A percentile compares a stretch with the other conserved stretches of the same genome.
Evolutionary conservation across 37 sponge, comb jelly and placozoan species (phyloP).

Genomic region (Halichondria panicea): DNA sequence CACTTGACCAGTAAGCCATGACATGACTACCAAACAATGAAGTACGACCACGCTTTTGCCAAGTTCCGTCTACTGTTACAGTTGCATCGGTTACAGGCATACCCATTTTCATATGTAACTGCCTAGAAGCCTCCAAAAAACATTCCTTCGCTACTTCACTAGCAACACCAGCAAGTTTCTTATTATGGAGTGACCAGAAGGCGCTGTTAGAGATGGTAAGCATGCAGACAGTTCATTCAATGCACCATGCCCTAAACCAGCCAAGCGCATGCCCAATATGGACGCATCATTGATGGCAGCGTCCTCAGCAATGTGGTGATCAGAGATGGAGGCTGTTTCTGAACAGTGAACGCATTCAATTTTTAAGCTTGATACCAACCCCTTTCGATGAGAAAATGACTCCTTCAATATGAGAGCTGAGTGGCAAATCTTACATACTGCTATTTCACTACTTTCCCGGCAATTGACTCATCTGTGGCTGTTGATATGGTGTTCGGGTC

Average conservation of each 20-base stretch:
- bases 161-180: neutral
- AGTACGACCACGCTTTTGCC: conserved; percentile 8
- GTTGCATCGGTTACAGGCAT: neutral
- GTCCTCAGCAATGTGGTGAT: neutral
- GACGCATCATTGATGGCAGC: neutral
- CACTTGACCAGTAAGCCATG: neutral
- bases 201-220: no score
- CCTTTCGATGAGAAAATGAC: no score
- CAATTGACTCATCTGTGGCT: no score
- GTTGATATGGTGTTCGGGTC: neutral
- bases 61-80: neutral
- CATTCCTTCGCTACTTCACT: neutral
- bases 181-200: neutral
- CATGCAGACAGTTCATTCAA: neutral
- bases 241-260: neutral
- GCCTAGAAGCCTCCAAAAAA: neutral
- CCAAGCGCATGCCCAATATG: neutral
- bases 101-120: neutral
- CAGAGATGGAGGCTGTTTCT: neutral
- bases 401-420: no score
- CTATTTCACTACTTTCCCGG: no score
- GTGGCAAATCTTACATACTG: neutral
- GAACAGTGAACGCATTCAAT: neutral
- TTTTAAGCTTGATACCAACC: neutral
- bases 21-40: neutral